Percentiles rank a stretch among this genome's conserved stretches.
Conservation (phyloP, 2,797 vertebrate genomes). For the Sibirionetta formosa region DNA sequence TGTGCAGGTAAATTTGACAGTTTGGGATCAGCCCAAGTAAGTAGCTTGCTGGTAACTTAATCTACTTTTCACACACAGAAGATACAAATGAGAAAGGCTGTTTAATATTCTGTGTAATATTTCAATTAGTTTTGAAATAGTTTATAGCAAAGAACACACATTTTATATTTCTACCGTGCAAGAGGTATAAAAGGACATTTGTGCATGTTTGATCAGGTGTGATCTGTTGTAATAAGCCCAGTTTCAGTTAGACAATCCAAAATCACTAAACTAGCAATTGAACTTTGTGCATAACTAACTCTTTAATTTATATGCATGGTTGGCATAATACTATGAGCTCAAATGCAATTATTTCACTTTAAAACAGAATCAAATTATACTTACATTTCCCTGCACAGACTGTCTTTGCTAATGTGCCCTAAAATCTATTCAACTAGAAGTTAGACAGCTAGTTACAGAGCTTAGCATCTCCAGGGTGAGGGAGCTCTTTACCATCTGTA, state of each 20-base stretch:
- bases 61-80: not conserved
- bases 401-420: not conserved
- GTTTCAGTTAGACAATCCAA: not conserved
- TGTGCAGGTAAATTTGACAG: not conserved
- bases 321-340: not conserved
- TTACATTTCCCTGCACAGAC: not conserved
- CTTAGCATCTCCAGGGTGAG: not conserved
- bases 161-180: not conserved
- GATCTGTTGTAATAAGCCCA: not conserved
- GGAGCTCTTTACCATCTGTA: not conserved
- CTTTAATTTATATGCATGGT: not conserved
- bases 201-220: not conserved
- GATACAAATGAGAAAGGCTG: not conserved
- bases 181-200: not conserved
- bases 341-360: not conserved
- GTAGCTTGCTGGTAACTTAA: not conserved
- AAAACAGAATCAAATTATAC: not conserved
- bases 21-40: not conserved
- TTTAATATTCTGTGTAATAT: not conserved
- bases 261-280: not conserved
- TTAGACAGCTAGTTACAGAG: not conserved
- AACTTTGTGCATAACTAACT: constrained; percentile 1
- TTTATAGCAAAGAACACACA: not conserved
- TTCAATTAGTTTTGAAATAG: not conserved
- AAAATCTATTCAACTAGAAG: not conserved